A percentile compares a stretch with the other conserved stretches of the same genome.
Evolutionary conservation across 2,797 vertebrate genomes (phyloP).

Genomic region (Sebastes minor): DNA sequence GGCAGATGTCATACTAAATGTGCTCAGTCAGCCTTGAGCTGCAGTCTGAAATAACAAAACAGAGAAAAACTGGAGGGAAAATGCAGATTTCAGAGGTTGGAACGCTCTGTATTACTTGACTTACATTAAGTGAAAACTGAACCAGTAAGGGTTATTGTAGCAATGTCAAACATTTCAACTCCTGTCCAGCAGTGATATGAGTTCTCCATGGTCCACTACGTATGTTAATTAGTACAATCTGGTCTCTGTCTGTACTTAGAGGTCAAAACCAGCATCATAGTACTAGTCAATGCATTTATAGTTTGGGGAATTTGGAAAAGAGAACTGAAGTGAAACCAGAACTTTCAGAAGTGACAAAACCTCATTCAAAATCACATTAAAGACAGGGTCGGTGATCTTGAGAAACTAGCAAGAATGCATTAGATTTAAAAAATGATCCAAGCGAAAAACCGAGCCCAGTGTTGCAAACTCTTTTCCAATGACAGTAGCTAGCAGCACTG

Average conservation of each 20-base stretch:
- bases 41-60: constrained; percentile 41
- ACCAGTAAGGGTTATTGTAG: neutral
- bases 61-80: constrained; percentile 12
- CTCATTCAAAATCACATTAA: neutral
- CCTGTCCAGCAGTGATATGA: neutral
- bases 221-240: neutral
- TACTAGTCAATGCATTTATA: neutral
- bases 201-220: constrained; percentile 17
- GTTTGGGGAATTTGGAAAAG: neutral
- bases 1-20: constrained; percentile 19
- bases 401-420: too few species aligned
- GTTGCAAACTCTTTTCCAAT: too few species aligned
- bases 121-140: constrained; percentile 32
- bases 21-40: constrained; percentile 30
- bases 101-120: constrained; percentile 18
- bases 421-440: too few species aligned
- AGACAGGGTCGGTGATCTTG: too few species aligned
- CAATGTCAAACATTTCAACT: constrained; percentile 19
- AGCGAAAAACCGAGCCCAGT: too few species aligned
- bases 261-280: neutral
- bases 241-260: neutral
- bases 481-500: too few species aligned
- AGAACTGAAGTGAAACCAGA: neutral
- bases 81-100: constrained; percentile 18
- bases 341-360: neutral